Percentiles rank a stretch among this genome's conserved stretches.
Conservation (phyloP, 2,797 vertebrate species). For the Hippopotamyrus pictus region DNA sequence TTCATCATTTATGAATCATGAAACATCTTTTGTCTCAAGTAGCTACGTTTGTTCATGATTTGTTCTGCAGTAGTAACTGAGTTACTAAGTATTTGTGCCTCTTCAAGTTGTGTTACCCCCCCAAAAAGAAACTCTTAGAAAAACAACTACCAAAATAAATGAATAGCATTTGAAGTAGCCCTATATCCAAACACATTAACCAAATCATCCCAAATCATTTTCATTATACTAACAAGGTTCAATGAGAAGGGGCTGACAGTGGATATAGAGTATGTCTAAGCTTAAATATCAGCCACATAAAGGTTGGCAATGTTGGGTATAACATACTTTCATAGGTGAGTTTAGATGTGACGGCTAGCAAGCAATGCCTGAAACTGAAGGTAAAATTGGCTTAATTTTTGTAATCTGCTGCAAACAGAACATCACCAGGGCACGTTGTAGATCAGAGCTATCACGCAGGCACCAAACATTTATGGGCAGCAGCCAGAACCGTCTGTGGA, state of each 20-base stretch:
- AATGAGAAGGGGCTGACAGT: background rate
- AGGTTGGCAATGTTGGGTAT: background rate
- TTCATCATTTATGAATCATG: background rate
- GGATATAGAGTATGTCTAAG: background rate
- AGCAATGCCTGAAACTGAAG: slow-evolving; percentile 15
- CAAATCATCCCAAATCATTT: background rate
- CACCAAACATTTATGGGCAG: background rate
- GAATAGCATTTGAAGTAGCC: background rate
- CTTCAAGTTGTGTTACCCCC: background rate
- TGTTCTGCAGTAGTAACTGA: background rate
- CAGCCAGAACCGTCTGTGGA: background rate
- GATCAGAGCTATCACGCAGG: background rate
- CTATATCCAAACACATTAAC: background rate
- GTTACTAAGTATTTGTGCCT: background rate
- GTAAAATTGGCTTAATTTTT: slow-evolving; percentile 2
- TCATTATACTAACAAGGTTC: background rate
- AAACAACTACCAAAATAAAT: background rate
- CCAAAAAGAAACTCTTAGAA: background rate
- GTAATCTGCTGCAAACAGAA: background rate
- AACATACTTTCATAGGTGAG: too few species aligned
- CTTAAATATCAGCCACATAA: background rate
- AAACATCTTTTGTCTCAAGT: background rate
- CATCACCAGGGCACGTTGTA: background rate
- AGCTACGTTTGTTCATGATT: background rate
- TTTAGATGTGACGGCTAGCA: background rate